Evolutionary conservation across 2,888 invertebrate genomes (phyloP), one percentile per base, ranked within the genome.

Genomic region (Malthinus flaveolus): DNA sequence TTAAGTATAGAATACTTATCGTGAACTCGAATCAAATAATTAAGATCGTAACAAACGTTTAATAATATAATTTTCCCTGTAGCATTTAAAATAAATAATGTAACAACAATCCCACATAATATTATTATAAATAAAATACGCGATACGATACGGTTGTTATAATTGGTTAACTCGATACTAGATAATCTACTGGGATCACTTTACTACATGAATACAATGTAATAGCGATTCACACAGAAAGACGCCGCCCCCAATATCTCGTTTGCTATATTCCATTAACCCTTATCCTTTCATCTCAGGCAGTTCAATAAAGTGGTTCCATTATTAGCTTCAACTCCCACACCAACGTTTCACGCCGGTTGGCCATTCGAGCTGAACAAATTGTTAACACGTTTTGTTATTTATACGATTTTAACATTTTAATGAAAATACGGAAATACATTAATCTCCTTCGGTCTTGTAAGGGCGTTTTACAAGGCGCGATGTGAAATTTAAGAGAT

Each of bases 251-350:
- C 39, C 13, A 37, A 15, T 31, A n/a, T n/a, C n/a, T n/a, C 35
- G 32, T 46, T 44, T 33, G 39, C 32, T 46, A 54, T 39, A 54
- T 34, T 32, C 48, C 54, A 48, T 54, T 54, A 36, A 54, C 31
- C 54, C 54, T 54, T 48, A 54, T 54, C 54, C 54, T 54, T 54
- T 54, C 39, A 54, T 47, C 48, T 48, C 32, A 32, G 32, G 39
- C 32, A 45, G 36, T 53, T 47, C 47, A 53, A 47, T 53, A 46
- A 47, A 53, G 53, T 33, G 53, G 48, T 37, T 54, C 48, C 54
- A 54, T 54, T 54, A 54, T 54, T 54, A 54, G 48, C 54, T 42
- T 31, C 39, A 31, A 13, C 54, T 54, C 54, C 54, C 47, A 48
- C 54, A 13, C 53, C 33, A 34, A 15, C 36, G 32, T 35, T 33